Conservation (phyloP, 2,888 invertebrate species). For the Ornithoptera priamus region DNA sequence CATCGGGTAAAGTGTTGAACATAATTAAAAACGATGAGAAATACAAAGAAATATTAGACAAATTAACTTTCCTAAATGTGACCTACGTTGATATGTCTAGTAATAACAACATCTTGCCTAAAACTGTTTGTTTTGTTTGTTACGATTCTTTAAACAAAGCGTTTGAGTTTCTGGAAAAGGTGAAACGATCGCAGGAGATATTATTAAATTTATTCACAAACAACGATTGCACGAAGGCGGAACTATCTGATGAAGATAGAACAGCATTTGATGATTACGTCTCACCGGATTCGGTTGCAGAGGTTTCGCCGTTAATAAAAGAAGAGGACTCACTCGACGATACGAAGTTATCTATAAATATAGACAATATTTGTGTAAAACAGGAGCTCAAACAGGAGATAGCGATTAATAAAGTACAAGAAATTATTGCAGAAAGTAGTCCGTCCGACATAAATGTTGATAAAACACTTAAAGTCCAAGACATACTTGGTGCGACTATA, state of each 20-base stretch:
- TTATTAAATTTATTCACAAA: constrained; percentile 46
- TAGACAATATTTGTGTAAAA: constrained; percentile 43
- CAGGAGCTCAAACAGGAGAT: constrained; percentile 54
- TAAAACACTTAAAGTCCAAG: constrained; percentile 55
- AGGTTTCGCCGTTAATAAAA: constrained; percentile 32
- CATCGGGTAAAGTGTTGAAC: constrained; percentile 53
- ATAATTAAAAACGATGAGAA: constrained; percentile 43
- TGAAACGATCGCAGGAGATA: constrained; percentile 55
- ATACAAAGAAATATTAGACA: constrained; percentile 50
- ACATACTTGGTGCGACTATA: constrained; percentile 61
- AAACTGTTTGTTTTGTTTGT: constrained; percentile 64
- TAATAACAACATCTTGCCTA: constrained; percentile 51
- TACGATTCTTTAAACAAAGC: constrained; percentile 62
- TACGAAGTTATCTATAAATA: constrained; percentile 10
- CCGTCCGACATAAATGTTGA: constrained; percentile 32
- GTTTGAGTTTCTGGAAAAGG: constrained; percentile 56
- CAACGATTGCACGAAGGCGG: constrained; percentile 42
- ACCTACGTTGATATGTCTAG: constrained; percentile 59
- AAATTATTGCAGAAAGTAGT: constrained; percentile 12
- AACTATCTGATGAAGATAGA: constrained; percentile 54
- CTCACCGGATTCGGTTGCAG: constrained; percentile 31
- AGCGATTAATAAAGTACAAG: not conserved
- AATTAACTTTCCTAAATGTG: constrained; percentile 61
- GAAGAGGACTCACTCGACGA: constrained; percentile 29
- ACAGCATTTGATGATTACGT: constrained; percentile 49